phyloP scores from a whole-genome alignment of 2,113 vertebrate genomes.

The Trematocara unimaculatum region DNA sequence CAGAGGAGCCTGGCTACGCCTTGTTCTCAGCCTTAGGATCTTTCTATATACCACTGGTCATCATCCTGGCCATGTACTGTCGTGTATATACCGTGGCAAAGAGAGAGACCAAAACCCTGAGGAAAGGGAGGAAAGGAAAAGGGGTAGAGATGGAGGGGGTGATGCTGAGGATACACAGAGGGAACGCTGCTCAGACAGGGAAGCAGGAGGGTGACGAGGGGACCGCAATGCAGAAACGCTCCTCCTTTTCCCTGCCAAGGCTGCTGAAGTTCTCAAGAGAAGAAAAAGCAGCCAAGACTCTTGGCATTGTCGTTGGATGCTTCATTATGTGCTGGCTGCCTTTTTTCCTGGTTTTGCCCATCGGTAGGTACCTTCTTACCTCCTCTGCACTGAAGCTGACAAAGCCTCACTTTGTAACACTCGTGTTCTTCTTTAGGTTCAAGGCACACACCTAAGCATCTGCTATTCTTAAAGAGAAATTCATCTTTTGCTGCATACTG shows the following conservation, averaged over 20 bases:
- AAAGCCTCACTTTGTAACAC: not conserved
- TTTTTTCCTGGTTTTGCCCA: constrained; percentile 92
- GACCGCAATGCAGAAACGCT: constrained; percentile 43
- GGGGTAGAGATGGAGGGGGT: constrained; percentile 76
- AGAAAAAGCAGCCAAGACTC: constrained; percentile 93
- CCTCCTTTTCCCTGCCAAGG: constrained; percentile 73
- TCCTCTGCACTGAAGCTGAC: not conserved
- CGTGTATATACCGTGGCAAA: constrained; percentile 88
- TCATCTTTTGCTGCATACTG: not conserved
- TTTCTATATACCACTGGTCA: constrained; percentile 88
- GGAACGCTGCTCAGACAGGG: constrained; percentile 39
- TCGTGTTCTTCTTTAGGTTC: not conserved
- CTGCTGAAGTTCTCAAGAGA: constrained; percentile 88
- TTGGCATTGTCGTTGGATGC: constrained; percentile 93
- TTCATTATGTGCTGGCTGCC: constrained; percentile 96
- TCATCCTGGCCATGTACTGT: constrained; percentile 95
- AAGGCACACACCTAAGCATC: not conserved
- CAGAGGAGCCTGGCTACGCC: constrained; percentile 87
- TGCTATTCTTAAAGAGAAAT: not conserved
- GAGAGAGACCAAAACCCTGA: constrained; percentile 76
- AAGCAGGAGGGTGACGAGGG: not conserved
- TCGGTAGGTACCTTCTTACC: constrained; percentile 74
- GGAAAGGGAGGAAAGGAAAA: constrained; percentile 73
- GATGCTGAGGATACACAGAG: constrained; percentile 85
- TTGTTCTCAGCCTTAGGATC: constrained; percentile 91